These are phyloP conservation scores for Corbicula japonica DNA, from an alignment of 2,888 invertebrate species.

Conservation along the genomic window DNA sequence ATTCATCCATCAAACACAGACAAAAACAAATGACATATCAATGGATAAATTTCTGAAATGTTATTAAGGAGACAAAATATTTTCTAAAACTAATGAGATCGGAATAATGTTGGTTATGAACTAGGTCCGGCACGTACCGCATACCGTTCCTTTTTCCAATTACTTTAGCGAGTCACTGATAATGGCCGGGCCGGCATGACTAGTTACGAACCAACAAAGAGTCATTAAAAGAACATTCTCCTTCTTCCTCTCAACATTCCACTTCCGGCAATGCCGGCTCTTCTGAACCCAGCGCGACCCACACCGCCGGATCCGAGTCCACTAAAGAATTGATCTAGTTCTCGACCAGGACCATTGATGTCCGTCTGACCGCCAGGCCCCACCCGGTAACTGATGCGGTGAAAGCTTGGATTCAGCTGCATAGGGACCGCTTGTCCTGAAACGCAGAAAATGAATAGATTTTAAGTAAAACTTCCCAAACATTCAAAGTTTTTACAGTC, in stretches of 20 bases:
- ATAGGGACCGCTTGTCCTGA: constrained; percentile 17
- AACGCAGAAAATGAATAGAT: not conserved
- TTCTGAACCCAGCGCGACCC: not conserved
- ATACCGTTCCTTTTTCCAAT: too few species aligned
- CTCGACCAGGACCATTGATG: constrained; percentile 20
- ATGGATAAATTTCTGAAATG: too few species aligned
- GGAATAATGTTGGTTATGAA: not conserved
- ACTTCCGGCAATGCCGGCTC: constrained; percentile 1
- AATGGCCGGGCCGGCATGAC: too few species aligned
- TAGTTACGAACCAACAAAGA: too few species aligned
- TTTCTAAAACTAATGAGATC: not conserved
- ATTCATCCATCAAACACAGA: too few species aligned
- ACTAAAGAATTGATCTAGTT: constrained; percentile 31
- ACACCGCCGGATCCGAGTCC: constrained; percentile 7
- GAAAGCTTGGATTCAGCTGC: constrained; percentile 31
- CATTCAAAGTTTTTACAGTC: too few species aligned
- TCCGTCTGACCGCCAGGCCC: constrained; percentile 28
- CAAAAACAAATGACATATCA: too few species aligned
- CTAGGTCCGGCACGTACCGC: constrained; percentile 1
- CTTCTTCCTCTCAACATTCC: constrained; percentile 6
- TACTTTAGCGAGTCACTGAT: too few species aligned
- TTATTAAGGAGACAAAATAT: not conserved
- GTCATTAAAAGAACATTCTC: not conserved
- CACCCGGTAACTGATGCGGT: constrained; percentile 18
- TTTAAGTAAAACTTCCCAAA: too few species aligned